Base-by-base conservation (phyloP, 2,113 vertebrate genomes). In the Ifrita kowaldi region DNA sequence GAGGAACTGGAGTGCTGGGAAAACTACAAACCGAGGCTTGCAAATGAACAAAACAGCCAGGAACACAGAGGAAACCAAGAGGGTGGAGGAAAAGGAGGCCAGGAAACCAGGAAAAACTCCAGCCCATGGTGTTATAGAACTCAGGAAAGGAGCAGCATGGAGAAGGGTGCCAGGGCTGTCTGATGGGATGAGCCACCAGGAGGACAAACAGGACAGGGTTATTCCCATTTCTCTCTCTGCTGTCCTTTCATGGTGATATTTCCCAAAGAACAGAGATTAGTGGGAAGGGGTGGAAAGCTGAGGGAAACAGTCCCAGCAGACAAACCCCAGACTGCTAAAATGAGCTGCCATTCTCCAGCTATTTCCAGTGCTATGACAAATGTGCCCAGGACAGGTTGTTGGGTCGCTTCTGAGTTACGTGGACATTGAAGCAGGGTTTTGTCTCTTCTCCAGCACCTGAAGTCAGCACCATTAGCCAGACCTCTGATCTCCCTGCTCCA, bases 1-100 rank as follows among this genome's bases (percentile, higher is more conserved):
- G 4, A 22, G 10, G 5, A 84, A 32, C 57, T 32, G 35, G 53
- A 52, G 32, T 4, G 18, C 35, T 57, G 88, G 42, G 91, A 75
- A 93, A 84, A 47, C 27, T 35, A 33, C 84, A 73, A 60, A 9
- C 30, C 1, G 1, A 86, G 59, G 68, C 10, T 30, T 39, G 35
- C 69, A 74, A 65, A 96, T 93, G 89, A 44, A 78, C 70, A 90
- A 84, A 93, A 67, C 78, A 96, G 96, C 37, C 90, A 91, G 89
- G 37, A 85, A 73, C 46, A 24, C 4, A 7, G 79, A 65, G 55
- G 59, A 85, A 90, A 86, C 53, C 76, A 44, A 67, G 56, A 84
- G 47, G 24, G 17, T 77, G 46, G 44, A 47, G 44, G 44, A 41
- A 33, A 63, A 41, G 21, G 28, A 73, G 75, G 35, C 47, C 37